Base-by-base conservation (phyloP, 2,113 vertebrate species). In the Chloroceryle aenea region DNA sequence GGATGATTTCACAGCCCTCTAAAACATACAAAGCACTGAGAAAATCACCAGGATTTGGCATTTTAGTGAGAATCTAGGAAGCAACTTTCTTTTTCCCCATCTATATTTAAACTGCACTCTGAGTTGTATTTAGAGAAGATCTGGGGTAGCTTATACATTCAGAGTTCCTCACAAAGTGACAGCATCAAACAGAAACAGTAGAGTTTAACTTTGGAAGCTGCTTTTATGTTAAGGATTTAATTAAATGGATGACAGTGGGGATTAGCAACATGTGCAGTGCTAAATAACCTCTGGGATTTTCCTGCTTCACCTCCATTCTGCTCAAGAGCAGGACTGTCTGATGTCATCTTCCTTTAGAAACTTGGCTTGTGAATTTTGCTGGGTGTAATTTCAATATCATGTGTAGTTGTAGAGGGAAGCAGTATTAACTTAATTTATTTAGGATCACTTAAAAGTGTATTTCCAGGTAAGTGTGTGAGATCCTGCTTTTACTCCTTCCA, bases 261-360 rank as follows among this genome's bases (percentile, higher is more conserved):
- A 66, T 40, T n/a, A 84, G n/a, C 0, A 2, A 63, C 7, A 9
- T 17, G 12, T 78, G 27, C 52, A 4, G 1, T 7, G 5, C 18
- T 64, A 64, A 68, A 68, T 36, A 18, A 34, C 17, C 40, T 72
- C 40, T 53, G 38, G 22, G 30, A 36, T 48, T 38, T 30, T 75
- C 36, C 38, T 42, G 14, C 23, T 79, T 87, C 43, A 53, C 32
- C 38, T 71, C 26, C 43, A 14, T 62, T 91, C 66, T 79, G 43
- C 45, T 91, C 21, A 34, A 43, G 8, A 61, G 48, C 61, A 36
- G 36, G 30, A 47, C n/a, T 30, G 14, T 26, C 75, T 69, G 25
- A 66, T 69, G 61, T 72, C 18, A 17, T 32, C 36, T 58, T 88
- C 45, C 50, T 68, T 58, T 45, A 36, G 25, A 52, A 78, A 75